Base-by-base conservation (phyloP, 2,113 vertebrate genomes). In the Meriones unguiculatus region DNA sequence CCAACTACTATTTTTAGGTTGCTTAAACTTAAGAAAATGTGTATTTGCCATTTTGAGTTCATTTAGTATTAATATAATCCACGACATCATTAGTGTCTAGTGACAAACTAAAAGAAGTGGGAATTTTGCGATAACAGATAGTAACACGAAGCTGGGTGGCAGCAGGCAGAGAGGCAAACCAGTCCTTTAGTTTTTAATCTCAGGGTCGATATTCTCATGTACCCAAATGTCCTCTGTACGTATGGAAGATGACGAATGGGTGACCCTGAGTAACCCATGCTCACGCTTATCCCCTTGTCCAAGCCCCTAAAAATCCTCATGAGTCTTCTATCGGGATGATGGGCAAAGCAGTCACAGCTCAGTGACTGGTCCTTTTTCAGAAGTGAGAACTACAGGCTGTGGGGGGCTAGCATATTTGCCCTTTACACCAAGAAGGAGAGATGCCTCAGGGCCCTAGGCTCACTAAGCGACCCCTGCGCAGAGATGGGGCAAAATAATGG, bases 81-180 rank as follows among this genome's bases (percentile, higher is more conserved):
- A 28, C 78, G 67, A 30, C 5, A 69, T 69, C 22, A 38, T 82
- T 85, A 67, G 38, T 82, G 84, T 94, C 65, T 65, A 65, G 73
- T 93, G 50, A 54, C 32, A 97, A 91, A 85, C 35, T 78, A 75
- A 91, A 95, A 97, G 89, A 90, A 97, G 77, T 24, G 32, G 18
- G 89, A 65, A 72, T 87, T 90, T 95, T 32, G 78, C 59, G 69
- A 75, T 94, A 70, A 94, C 30, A 93, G 80, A 8, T 82, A 90
- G 78, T 92, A 93, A 97, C 32, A 90, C 67, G 69, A 98, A 97
- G 87, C 92, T 0, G 7, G 59, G 70, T 82, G 92, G 94, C 93
- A 97, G 96, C 52, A 1, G 89, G 86, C 75, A 76, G 76, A 98
- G 65, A 97, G 98, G 92, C 92, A 97, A 97, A 94, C 89, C 91